phyloP scores from a whole-genome alignment of 2,888 invertebrate genomes.

The Rhogogaster chlorosoma region DNA sequence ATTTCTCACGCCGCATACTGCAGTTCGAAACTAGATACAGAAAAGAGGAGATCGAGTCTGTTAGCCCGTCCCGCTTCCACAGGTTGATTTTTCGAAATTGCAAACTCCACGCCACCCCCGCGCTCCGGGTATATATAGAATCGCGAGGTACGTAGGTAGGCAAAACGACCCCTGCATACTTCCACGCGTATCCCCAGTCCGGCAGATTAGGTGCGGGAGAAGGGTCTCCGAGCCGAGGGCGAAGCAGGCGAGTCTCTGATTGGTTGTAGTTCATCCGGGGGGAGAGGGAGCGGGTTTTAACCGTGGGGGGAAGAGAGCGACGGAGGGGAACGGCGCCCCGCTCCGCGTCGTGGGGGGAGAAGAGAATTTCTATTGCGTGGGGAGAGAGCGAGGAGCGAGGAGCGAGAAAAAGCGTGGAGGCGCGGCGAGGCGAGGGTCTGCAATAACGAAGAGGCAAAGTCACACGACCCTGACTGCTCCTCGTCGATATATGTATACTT shows the following conservation, averaged over 20 bases:
- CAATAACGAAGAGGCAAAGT: slow-evolving; percentile 29
- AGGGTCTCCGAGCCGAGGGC: slow-evolving; percentile 37
- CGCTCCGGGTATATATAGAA: neutral
- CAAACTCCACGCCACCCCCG: neutral
- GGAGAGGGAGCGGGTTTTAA: neutral
- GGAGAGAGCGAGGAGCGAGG: neutral
- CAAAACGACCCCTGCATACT: neutral
- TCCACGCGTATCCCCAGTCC: neutral
- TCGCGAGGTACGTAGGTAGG: neutral
- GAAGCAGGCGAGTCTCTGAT: slow-evolving; percentile 5
- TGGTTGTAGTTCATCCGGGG: neutral
- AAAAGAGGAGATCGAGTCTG: too few relatives aligned
- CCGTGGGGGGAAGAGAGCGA: slow-evolving; percentile 4
- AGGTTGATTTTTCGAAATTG: neutral
- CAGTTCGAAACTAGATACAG: neutral
- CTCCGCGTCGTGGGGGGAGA: neutral
- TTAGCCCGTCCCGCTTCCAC: neutral
- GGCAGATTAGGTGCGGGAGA: slow-evolving; percentile 33
- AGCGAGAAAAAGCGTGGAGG: slow-evolving; percentile 1
- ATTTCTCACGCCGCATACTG: neutral
- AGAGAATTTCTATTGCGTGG: neutral
- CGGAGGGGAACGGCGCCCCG: neutral
- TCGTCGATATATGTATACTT: neutral
- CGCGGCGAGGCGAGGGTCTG: slow-evolving; percentile 9
- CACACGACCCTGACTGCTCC: neutral